Conservation (phyloP, 2,888 invertebrate genomes). For the Amitus sp. region DNA sequence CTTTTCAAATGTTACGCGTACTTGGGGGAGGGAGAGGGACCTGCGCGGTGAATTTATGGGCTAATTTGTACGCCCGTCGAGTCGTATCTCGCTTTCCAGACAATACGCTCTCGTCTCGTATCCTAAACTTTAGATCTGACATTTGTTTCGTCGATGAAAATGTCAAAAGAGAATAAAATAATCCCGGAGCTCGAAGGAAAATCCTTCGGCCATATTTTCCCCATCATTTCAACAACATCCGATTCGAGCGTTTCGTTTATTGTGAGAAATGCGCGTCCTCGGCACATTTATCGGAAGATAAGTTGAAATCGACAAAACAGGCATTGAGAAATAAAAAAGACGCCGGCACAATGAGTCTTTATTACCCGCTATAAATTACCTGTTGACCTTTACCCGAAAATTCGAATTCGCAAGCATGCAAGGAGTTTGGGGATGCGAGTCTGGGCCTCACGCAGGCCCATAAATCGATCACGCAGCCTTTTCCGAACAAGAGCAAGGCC, state of each 20-base stretch:
- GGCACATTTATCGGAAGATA: constrained; percentile 37
- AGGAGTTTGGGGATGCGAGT: not conserved
- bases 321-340: no score
- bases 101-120: constrained; percentile 41
- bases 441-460: no score
- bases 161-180: constrained; percentile 40
- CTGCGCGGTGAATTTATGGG: constrained; percentile 36
- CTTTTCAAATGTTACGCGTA: constrained; percentile 33
- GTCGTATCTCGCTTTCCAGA: constrained; percentile 33
- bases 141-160: constrained; percentile 41
- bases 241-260: no score
- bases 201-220: not conserved
- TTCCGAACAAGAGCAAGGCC: constrained; percentile 12
- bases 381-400: constrained; percentile 16
- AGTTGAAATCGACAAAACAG: constrained; percentile 30
- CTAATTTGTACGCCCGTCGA: constrained; percentile 34
- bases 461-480: no score
- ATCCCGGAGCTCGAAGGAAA: not conserved
- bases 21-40: constrained; percentile 29
- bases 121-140: constrained; percentile 43
- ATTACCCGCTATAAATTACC: constrained; percentile 41
- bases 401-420: constrained; percentile 17
- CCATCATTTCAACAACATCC: not conserved
- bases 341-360: constrained; percentile 28
- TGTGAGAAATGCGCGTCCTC: constrained; percentile 20